Base-by-base conservation (phyloP, 2,113 vertebrate genomes). In the Aspiorhynchus laticeps region DNA sequence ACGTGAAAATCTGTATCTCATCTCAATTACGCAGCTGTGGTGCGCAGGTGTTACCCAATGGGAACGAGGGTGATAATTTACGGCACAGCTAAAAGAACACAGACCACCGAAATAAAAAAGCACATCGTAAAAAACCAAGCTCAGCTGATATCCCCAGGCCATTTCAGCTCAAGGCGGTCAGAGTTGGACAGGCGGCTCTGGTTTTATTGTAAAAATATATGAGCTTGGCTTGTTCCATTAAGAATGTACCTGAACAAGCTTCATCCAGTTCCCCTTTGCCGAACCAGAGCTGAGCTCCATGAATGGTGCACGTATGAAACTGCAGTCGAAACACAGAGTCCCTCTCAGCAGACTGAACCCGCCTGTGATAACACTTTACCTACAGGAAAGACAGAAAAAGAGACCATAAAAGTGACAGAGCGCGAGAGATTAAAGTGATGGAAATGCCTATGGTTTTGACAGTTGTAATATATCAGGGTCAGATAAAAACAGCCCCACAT, bases 291-390 rank as follows among this genome's bases (percentile, higher is more conserved):
- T 95, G 96, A 46, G 95, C 88, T 65, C 96, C 96, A 9, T 97
- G 97, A 88, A 98, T 94, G 87, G 97, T 97, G 85, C 97, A 98
- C 0, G 97, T 98, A 93, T 98, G 97, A 91, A 97, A 98, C 94
- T 98, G 97, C 69, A 97, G 92, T 63, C 96, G 92, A 94, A 98
- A 98, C 80, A 98, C 95, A 0, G 95, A 95, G 88, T 96, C 96
- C 83, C 97, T 95, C 91, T 97, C 96, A 0, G 95, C 91, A 17
- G 91, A 92, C 81, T 94, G 94, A 85, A 93, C 93, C 6, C 89
- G 91, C 38, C 96, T 95, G 92, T 97, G 97, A 90, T 98, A 98
- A 90, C 97, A 98, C 75, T 97, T 98, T 84, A 98, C 97, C 97
- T 98, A 93, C 79, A 91, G 85, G 33, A 80, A 89, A 86, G 91